phyloP scores from a whole-genome alignment of 2,797 vertebrate species.

The Chrosomus eos region DNA sequence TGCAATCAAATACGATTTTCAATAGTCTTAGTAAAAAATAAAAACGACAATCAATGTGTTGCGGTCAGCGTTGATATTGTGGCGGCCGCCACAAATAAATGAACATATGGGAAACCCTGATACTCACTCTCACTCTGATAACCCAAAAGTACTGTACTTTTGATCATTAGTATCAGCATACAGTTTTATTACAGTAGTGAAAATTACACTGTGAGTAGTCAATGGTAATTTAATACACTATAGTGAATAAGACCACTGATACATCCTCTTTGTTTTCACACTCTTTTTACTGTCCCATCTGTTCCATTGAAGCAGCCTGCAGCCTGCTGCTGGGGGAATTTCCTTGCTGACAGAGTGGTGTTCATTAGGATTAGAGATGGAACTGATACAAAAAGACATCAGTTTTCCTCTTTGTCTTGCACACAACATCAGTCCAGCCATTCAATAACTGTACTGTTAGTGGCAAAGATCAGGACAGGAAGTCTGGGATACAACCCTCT shows the following conservation, averaged over 20 bases:
- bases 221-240: constrained; percentile 2
- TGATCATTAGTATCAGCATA: not conserved
- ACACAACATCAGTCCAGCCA: constrained; percentile 17
- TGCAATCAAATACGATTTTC: too few species aligned
- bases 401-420: constrained; percentile 30
- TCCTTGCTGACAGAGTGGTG: constrained; percentile 33
- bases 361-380: constrained; percentile 26
- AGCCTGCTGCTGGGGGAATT: constrained; percentile 39
- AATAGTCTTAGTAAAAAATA: too few species aligned
- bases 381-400: constrained; percentile 39
- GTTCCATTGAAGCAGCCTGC: constrained; percentile 11
- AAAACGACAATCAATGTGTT: too few species aligned
- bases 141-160: too few species aligned
- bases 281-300: constrained; percentile 33
- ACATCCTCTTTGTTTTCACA: constrained; percentile 7
- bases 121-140: too few species aligned
- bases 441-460: constrained; percentile 20
- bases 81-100: too few species aligned
- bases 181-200: not conserved
- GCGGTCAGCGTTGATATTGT: too few species aligned
- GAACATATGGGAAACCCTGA: too few species aligned
- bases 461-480: constrained; percentile 42
- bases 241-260: not conserved
- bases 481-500: constrained; percentile 37
- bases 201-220: not conserved